Evolutionary conservation across 1,140 invertebrate genomes (phyloP), one percentile per base, ranked within the genome.

Genomic region (Octopus sinensis): DNA sequence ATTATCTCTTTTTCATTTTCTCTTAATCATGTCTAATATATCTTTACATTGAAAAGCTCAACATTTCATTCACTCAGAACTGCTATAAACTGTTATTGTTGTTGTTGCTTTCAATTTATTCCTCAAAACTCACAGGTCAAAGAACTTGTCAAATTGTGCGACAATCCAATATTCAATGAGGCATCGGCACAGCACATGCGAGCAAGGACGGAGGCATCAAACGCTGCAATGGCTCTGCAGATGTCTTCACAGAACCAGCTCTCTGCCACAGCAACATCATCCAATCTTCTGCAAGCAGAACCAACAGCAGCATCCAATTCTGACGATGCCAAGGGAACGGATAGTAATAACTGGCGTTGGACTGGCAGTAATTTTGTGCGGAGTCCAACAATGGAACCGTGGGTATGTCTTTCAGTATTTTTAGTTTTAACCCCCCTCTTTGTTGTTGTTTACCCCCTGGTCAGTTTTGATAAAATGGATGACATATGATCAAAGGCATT

Each of bases 381-480:
- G 75, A 87, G 87, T 80, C 86, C 88, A 17, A 88, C 86, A 12
- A 80, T 87, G 1, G 95, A 97, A 88, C 96, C 96, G 0, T 95
- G 95, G 93, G 90, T 90, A 85, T 85, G 82, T 85, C n/a, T 23
- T 23, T 23, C 23, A 23, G 23, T 23, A 23, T 23, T 23, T 23
- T 23, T 23, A 23, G 23, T 23, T 23, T 23, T 23, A 23, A 23
- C 23, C 23, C 23, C 23, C 23, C 23, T 23, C 23, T 23, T 23
- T 23, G 23, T 23, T 23, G 23, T 23, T 0, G 23, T 23, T 23
- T 23, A 23, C 23, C 23, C 23, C 23, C 23, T 23, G 23, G 23
- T 23, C 23, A 23, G 23, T 23, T 23, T 23, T 23, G 23, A 23
- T 23, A 23, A 23, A 23, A 23, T 23, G 23, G 23, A 23, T 23